phyloP scores from a whole-genome alignment of 2,888 invertebrate genomes.

The Yponomeuta malinellus region DNA sequence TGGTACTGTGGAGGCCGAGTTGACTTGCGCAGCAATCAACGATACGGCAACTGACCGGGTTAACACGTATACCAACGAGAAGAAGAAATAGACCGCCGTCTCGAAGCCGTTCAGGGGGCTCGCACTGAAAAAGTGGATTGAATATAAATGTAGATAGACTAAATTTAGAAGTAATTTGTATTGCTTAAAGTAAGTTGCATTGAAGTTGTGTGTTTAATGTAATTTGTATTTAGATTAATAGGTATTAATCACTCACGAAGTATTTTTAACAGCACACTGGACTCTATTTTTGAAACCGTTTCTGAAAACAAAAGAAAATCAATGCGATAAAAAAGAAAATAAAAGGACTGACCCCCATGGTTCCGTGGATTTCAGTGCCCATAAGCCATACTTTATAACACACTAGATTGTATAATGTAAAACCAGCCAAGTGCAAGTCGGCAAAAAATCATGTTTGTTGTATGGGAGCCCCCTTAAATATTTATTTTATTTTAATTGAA shows the following conservation, averaged over 20 bases:
- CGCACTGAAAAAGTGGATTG: conserved; percentile 26
- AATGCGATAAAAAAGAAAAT: not conserved
- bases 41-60: conserved; percentile 78
- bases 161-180: no score
- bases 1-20: conserved; percentile 74
- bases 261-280: conserved; percentile 3
- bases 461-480: no score
- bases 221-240: no score
- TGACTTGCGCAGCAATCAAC: conserved; percentile 76
- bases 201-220: no score
- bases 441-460: no score
- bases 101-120: conserved; percentile 70
- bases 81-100: conserved; percentile 78
- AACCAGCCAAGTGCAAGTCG: no score
- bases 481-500: no score
- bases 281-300: conserved; percentile 36
- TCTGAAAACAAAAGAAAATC: conserved; percentile 8
- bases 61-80: conserved; percentile 79
- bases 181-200: no score
- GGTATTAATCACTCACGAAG: not conserved
- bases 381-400: no score
- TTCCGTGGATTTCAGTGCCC: no score
- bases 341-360: not conserved
- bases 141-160: not conserved
- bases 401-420: no score